Evolutionary conservation across 1,140 invertebrate species (phyloP).

Genomic region (Drosophila azteca): DNA sequence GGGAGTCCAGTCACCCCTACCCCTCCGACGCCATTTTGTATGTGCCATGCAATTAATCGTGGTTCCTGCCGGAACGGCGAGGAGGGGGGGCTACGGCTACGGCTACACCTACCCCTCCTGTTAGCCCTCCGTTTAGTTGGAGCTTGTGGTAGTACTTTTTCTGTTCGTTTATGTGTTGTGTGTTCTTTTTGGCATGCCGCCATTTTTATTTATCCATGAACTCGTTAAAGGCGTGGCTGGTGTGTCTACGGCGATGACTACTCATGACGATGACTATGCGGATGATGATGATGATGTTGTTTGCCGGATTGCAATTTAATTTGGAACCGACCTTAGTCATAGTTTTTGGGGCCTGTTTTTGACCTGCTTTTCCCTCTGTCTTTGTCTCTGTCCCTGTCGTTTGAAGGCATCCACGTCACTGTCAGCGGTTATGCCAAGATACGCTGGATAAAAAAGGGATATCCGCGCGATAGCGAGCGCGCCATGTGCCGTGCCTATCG

Average conservation of each 20-base stretch:
- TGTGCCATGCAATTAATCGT: constrained; percentile 61
- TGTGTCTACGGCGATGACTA: not conserved
- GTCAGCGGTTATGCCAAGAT: constrained; percentile 83
- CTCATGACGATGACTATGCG: not conserved
- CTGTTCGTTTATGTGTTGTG: constrained; percentile 23
- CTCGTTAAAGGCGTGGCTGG: constrained; percentile 71
- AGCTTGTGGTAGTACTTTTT: constrained; percentile 8
- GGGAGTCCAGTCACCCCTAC: not conserved
- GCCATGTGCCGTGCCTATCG: constrained; percentile 81
- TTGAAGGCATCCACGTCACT: constrained; percentile 78
- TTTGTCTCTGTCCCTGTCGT: not conserved
- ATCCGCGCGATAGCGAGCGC: constrained; percentile 81
- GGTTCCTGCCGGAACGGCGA: constrained; percentile 1
- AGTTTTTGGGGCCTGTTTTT: constrained; percentile 13
- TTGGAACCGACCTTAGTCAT: constrained; percentile 10
- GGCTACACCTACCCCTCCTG: too few species aligned
- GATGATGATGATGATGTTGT: constrained; percentile 24
- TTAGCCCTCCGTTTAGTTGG: not conserved
- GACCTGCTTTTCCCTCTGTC: constrained; percentile 9
- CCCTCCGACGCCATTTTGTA: constrained; percentile 45
- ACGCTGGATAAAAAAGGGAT: constrained; percentile 83
- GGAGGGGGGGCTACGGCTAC: too few species aligned
- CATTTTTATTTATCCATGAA: constrained; percentile 79
- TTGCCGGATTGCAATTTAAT: constrained; percentile 11
- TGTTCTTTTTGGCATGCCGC: constrained; percentile 69